phyloP scores from a whole-genome alignment of 2,888 invertebrate species.

The Griposia aprilina region DNA sequence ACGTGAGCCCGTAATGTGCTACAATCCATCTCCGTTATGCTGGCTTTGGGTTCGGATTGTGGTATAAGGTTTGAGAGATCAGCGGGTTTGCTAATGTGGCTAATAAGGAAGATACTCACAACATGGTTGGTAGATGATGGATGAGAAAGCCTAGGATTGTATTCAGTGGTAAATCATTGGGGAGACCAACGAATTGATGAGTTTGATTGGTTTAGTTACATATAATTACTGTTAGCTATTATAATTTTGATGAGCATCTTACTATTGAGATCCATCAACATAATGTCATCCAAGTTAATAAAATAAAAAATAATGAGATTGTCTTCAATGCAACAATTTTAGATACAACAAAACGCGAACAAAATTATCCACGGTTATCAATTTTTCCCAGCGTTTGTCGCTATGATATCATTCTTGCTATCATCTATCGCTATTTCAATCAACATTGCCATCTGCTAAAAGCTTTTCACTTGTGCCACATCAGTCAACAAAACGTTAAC shows the following conservation, averaged over 20 bases:
- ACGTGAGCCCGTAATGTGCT: constrained; percentile 84
- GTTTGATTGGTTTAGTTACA: not conserved
- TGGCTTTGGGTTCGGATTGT: constrained; percentile 63
- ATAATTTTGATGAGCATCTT: not conserved
- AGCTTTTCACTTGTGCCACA: constrained; percentile 67
- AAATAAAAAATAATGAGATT: not conserved
- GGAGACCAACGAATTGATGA: not conserved
- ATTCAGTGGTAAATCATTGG: no score
- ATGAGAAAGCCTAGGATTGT: not conserved
- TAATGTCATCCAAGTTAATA: not conserved
- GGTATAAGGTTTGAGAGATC: constrained; percentile 66
- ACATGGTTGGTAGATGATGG: not conserved
- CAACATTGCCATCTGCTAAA: not conserved
- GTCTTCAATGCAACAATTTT: not conserved
- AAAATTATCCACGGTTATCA: not conserved
- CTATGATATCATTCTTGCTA: not conserved
- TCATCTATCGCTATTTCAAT: not conserved
- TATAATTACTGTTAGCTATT: not conserved
- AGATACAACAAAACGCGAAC: not conserved
- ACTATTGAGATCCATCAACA: not conserved
- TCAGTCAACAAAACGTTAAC: constrained; percentile 79
- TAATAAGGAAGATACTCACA: no score
- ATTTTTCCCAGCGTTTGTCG: not conserved
- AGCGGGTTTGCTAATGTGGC: constrained; percentile 18
- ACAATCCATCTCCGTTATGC: constrained; percentile 87